Conservation (phyloP, 2,888 invertebrate genomes). For the Xanthia icteritia region DNA sequence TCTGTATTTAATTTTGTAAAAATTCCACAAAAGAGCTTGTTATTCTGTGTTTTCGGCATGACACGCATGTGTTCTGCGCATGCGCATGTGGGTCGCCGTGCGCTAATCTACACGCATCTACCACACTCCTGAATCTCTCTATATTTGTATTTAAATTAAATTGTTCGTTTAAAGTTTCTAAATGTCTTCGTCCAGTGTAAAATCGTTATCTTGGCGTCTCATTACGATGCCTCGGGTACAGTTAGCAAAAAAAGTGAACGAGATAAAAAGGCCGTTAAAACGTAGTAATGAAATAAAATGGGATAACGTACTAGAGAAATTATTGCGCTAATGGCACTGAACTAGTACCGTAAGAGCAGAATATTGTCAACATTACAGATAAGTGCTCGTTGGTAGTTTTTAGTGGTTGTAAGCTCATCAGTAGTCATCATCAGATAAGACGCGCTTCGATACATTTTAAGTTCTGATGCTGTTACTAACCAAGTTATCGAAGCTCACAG, state of each 20-base stretch:
- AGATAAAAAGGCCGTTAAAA: conserved; percentile 55
- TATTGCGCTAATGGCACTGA: conserved; percentile 30
- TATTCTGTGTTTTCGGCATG: conserved; percentile 44
- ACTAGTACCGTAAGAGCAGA: conserved; percentile 30
- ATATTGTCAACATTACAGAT: conserved; percentile 30
- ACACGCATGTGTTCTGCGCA: conserved; percentile 63
- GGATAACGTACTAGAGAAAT: conserved; percentile 37
- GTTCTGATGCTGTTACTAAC: conserved; percentile 25
- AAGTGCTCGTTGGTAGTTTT: neutral
- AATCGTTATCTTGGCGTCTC: conserved; percentile 58
- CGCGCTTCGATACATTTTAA: conserved; percentile 1
- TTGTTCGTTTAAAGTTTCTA: conserved; percentile 66
- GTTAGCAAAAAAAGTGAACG: conserved; percentile 64
- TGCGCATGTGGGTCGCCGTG: conserved; percentile 76
- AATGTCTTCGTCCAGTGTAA: conserved; percentile 50
- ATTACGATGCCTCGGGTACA: conserved; percentile 57
- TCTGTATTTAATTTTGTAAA: conserved; percentile 18
- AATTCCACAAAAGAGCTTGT: conserved; percentile 43
- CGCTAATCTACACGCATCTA: conserved; percentile 58
- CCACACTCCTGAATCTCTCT: conserved; percentile 63
- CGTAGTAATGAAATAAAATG: conserved; percentile 53
- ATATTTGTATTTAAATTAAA: conserved; percentile 69
- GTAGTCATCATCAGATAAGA: conserved; percentile 21
- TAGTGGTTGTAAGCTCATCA: conserved; percentile 28
- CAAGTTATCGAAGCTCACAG: conserved; percentile 10